Conservation (phyloP, 2,797 vertebrate genomes). For the Perdix hodgsoniae region DNA sequence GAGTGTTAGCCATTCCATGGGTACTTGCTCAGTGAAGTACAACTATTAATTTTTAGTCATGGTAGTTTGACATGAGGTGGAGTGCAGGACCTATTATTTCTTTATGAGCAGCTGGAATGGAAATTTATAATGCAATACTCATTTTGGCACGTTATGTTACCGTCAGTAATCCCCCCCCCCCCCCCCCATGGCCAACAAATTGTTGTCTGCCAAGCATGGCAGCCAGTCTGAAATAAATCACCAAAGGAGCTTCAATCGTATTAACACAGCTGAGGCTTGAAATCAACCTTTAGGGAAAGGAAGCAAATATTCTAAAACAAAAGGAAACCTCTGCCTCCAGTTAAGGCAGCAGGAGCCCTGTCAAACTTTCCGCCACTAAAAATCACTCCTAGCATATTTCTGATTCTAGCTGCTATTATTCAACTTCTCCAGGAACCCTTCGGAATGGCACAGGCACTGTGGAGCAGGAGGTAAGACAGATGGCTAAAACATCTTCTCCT, state of each 20-base stretch:
- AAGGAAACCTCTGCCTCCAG: not conserved
- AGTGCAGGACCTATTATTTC: not conserved
- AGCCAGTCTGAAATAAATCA: not conserved
- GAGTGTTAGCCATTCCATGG: not conserved
- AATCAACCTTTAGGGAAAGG: not conserved
- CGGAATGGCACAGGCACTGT: not conserved
- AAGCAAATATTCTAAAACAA: slow-evolving; percentile 1
- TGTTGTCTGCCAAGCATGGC: not conserved
- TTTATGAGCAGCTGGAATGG: slow-evolving; percentile 1
- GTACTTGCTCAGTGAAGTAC: not conserved
- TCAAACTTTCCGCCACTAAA: not conserved
- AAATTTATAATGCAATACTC: not conserved
- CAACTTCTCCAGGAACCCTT: not conserved
- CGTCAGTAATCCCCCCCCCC: not conserved
- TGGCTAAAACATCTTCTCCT: not conserved
- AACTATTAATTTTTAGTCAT: not conserved
- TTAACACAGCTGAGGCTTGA: not conserved
- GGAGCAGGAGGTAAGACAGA: slow-evolving; percentile 12
- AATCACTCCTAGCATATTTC: not conserved
- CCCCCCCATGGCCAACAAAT: not conserved
- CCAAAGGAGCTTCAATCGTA: not conserved
- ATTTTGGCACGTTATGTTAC: not conserved
- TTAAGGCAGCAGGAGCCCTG: not conserved
- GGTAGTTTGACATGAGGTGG: not conserved
- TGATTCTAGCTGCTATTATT: not conserved